Evolutionary conservation across 2,113 vertebrate genomes (phyloP).

Genomic region (Pleuronectes platessa): DNA sequence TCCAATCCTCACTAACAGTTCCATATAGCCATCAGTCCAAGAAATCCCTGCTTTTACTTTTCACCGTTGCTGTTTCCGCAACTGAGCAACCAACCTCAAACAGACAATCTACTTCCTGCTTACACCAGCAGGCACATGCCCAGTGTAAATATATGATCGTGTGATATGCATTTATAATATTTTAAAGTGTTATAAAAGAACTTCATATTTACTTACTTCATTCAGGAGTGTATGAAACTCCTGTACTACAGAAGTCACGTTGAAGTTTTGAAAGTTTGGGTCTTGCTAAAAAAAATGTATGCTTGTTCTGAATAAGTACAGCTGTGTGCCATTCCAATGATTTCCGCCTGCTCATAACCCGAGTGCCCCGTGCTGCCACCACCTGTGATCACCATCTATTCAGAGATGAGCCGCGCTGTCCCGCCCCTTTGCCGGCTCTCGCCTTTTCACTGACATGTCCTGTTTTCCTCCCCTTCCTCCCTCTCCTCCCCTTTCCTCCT

Average conservation of each 20-base stretch:
- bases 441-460: slow-evolving; percentile 54
- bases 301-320: slow-evolving; percentile 60
- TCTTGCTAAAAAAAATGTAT: background rate
- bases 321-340: slow-evolving; percentile 50
- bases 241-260: too few species aligned
- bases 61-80: too few species aligned
- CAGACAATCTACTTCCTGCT: too few species aligned
- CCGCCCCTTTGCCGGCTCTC: slow-evolving; percentile 43
- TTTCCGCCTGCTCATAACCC: slow-evolving; percentile 43
- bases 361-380: slow-evolving; percentile 1
- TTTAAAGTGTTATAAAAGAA: too few species aligned
- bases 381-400: slow-evolving; percentile 40
- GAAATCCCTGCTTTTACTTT: too few species aligned
- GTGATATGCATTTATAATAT: too few species aligned
- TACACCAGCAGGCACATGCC: too few species aligned
- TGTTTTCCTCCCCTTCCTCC: slow-evolving; percentile 57
- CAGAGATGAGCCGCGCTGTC: slow-evolving; percentile 26
- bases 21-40: too few species aligned
- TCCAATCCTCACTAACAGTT: too few species aligned
- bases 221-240: background rate
- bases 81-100: too few species aligned
- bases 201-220: too few species aligned
- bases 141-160: too few species aligned
- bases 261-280: slow-evolving; percentile 29
- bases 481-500: slow-evolving; percentile 12